A percentile compares a stretch with the other conserved stretches of the same genome.
Conservation (phyloP, 2,888 invertebrate genomes). For the Agrochola litura region DNA sequence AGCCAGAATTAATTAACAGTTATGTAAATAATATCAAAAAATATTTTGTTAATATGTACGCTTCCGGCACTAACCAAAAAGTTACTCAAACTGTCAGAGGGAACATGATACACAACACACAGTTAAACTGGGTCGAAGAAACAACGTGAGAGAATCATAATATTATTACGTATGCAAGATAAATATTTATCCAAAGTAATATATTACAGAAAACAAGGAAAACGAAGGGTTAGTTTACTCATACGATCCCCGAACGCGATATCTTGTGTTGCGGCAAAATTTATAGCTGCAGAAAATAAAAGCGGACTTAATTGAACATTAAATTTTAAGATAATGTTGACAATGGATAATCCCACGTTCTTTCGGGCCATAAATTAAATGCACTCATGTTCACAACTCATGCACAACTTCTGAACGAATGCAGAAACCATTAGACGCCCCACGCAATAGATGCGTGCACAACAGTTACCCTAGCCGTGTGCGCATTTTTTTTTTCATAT, state of each 20-base stretch:
- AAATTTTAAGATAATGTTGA: conserved; percentile 88
- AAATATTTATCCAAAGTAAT: conserved; percentile 65
- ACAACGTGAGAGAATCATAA: conserved; percentile 45
- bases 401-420: conserved; percentile 82
- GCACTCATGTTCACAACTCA: conserved; percentile 80
- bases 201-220: conserved; percentile 70
- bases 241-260: conserved; percentile 69
- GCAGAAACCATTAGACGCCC: conserved; percentile 85
- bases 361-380: conserved; percentile 84
- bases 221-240: conserved; percentile 68
- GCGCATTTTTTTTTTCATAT: conserved; percentile 54
- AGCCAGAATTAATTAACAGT: not conserved
- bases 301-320: conserved; percentile 82
- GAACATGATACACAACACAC: conserved; percentile 5
- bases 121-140: conserved; percentile 27
- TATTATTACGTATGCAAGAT: conserved; percentile 58
- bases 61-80: not conserved
- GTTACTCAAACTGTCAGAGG: not conserved
- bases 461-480: conserved; percentile 64
- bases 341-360: conserved; percentile 86
- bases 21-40: not conserved
- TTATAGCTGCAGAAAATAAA: conserved; percentile 81
- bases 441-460: conserved; percentile 82
- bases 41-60: not conserved
- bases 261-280: conserved; percentile 74